phyloP scores from a whole-genome alignment of 2,797 vertebrate genomes.

The Nyctibius grandis region DNA sequence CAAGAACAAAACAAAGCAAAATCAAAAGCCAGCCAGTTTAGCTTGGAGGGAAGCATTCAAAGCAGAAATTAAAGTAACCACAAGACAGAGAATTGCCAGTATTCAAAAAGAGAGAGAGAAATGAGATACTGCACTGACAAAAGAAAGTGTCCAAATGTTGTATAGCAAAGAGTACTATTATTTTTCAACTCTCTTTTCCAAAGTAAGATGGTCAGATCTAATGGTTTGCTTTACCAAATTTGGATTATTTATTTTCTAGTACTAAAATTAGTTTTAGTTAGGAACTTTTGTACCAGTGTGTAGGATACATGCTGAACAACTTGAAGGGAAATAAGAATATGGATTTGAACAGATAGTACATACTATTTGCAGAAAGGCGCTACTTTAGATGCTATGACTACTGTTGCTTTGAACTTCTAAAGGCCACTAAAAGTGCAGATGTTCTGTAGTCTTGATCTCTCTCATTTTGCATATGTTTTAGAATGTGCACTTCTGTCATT shows the following conservation, averaged over 20 bases:
- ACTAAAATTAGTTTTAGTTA: not conserved
- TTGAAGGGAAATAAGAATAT: not conserved
- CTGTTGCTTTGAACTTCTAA: not conserved
- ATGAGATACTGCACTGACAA: conserved; percentile 13
- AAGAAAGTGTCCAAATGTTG: not conserved
- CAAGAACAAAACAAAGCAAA: conserved; percentile 45
- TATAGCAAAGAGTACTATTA: not conserved
- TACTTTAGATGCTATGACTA: not conserved
- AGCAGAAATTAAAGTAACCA: conserved; percentile 54
- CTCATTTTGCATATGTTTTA: not conserved
- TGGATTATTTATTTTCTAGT: not conserved
- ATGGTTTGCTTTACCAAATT: not conserved
- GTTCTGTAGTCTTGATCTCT: not conserved
- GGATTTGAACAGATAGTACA: not conserved
- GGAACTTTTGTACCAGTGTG: not conserved
- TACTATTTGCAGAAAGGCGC: not conserved
- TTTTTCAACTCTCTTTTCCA: not conserved
- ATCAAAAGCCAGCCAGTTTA: conserved; percentile 33
- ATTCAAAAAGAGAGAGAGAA: conserved; percentile 21
- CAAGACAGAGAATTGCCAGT: conserved; percentile 12
- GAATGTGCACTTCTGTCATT: not conserved
- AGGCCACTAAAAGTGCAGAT: not conserved
- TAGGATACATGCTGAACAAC: not conserved
- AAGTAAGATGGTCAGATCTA: not conserved
- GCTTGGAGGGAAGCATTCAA: conserved; percentile 51